phyloP scores from a whole-genome alignment of 1,140 invertebrate species.

The Brachystomella parvula region DNA sequence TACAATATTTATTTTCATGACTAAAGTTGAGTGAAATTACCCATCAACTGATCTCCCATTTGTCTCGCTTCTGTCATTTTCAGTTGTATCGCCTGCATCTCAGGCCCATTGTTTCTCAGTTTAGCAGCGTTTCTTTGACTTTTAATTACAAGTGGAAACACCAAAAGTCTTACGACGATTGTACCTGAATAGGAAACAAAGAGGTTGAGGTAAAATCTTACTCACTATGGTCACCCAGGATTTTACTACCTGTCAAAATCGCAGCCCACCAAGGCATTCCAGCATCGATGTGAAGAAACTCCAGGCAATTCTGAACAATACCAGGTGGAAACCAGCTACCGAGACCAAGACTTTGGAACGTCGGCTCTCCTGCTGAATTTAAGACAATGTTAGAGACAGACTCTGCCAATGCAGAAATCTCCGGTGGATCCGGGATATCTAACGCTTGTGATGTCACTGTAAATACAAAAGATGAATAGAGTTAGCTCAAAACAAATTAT shows the following conservation, averaged over 20 bases:
- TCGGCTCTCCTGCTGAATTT: slow-evolving; percentile 23
- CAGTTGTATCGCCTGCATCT: slow-evolving; percentile 65
- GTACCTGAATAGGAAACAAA: slow-evolving; percentile 55
- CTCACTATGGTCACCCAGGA: not conserved
- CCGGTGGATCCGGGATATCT: slow-evolving; percentile 17
- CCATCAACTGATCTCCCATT: slow-evolving; percentile 67
- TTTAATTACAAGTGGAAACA: slow-evolving; percentile 76
- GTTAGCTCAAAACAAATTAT: not conserved
- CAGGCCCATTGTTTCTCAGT: slow-evolving; percentile 72
- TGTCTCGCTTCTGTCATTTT: slow-evolving; percentile 75
- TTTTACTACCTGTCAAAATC: slow-evolving; percentile 59
- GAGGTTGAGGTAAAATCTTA: not conserved
- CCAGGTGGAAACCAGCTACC: slow-evolving; percentile 69
- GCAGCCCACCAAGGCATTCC: slow-evolving; percentile 84
- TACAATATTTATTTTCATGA: not conserved
- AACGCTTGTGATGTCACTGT: not conserved
- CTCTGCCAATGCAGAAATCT: not conserved
- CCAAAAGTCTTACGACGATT: slow-evolving; percentile 55
- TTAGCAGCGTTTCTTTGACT: slow-evolving; percentile 65
- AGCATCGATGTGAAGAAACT: slow-evolving; percentile 65
- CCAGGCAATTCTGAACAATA: slow-evolving; percentile 66
- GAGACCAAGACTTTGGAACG: slow-evolving; percentile 59
- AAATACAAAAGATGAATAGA: not conserved
- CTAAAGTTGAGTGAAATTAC: slow-evolving; percentile 42
- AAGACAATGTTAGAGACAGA: slow-evolving; percentile 1